Base-by-base conservation (phyloP, 2,797 vertebrate genomes). In the Denticeps clupeoides region DNA sequence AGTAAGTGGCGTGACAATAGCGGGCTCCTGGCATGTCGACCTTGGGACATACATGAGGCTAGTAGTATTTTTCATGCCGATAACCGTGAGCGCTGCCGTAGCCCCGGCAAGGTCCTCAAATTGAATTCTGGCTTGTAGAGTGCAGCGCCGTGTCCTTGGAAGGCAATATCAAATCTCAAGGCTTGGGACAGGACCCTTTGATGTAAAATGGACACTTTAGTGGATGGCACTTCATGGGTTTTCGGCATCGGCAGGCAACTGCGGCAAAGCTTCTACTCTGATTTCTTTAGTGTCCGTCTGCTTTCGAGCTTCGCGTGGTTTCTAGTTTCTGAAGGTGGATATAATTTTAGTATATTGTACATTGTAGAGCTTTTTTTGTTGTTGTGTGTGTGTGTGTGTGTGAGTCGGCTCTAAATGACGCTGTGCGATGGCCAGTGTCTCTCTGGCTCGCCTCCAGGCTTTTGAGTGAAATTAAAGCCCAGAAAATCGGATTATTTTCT, bases 401-500 rank as follows among this genome's bases (percentile, higher is more conserved):
- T 6, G n/a, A 32, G 32, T 62, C 69, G 4, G 7, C 47, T 44
- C 4, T 65, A 62, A n/a, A 56, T 37, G 37, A 61, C 64, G 52
- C 54, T 41, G 35, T 68, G 70, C 71, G 59, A 60, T 71, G 49
- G 24, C 60, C 69, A 59, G 54, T 71, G 69, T 74, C 54, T 71
- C 61, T 55, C 84, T 81, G 77, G 76, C 74, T 81, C 66, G 67
- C 69, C 70, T 84, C 73, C 78, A 62, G 58, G 68, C 73, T 59
- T 63, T 68, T 72, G 71, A 74, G 78, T 74, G 81, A 88, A 89
- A 89, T 87, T 82, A 88, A 84, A 85, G 69, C 72, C 78, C 72
- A 73, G 84, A 86, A 88, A 89, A 91, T 87, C 2, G 5, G 82
- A 89, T 93, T 91, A 89, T 69, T 70, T 46, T 64, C 58, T 81